Base-by-base conservation (phyloP, 2,888 invertebrate species). In the Aleiodes testaceus region DNA sequence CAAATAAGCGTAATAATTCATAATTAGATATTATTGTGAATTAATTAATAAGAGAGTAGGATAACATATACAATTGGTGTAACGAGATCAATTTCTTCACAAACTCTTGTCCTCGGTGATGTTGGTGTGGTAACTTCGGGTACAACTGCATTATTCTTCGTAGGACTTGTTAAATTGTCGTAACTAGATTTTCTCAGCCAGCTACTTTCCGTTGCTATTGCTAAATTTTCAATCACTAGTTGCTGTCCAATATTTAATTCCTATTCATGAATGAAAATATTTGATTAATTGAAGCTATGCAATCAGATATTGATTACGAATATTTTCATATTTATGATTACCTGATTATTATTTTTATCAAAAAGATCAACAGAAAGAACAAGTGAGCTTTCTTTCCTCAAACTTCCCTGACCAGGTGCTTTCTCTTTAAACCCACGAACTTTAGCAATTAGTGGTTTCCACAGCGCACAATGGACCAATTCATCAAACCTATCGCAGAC, bases 281-380 rank as follows among this genome's bases (percentile, higher is more conserved):
- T 63, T 16, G 14, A 52, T 26, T 45, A 20, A 7, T 9, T 68
- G 9, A 36, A 36, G 11, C 36, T 36, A 36, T 36, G 9, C 36
- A 36, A 36, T 36, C 36, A 36, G 1, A 36, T 11, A 9, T 36
- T 36, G 9, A 11, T 44, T 7, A 12, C 44, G n/a, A 45, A 2
- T 63, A 20, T 22, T 9, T 22, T 26, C 26, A 7, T 20, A 45
- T 67, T 18, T 26, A 49, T 47, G 49, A 42, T 42, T 77, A 87
- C 87, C 81, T 82, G 84, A 88, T 92, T 90, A 73, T 93, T 92
- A 69, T 89, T 90, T 69, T 91, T 90, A 85, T 95, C 93, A 82
- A 91, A 93, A 20, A 96, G 87, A 83, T 93, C 93, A 77, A 97
- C 91, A 72, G 93, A 93, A 47, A 95, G 95, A 79, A 95, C 91